Evolutionary conservation across 2,113 vertebrate genomes (phyloP), one percentile per base, ranked within the genome.

Genomic region (Pachyramphus minor): DNA sequence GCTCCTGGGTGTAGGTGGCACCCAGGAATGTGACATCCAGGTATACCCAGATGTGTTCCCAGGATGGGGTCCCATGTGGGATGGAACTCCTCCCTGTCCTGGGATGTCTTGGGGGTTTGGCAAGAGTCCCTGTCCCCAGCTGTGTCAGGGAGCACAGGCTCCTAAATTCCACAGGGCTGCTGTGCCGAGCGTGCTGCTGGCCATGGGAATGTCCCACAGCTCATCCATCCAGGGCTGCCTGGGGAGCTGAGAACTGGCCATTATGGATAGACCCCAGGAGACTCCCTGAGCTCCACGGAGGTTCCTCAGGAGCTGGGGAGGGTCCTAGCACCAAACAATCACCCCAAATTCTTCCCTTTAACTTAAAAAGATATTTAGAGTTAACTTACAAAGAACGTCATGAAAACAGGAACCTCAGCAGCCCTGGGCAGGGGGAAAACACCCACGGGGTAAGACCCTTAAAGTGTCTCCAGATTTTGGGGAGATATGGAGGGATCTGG

Each of bases 171-270:
- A 15, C 23, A 15, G 66, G 28, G 55, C n/a, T 87, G 30, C 55
- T 63, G 37, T 56, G 23, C 75, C 58, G 24, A 4, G 39, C 39
- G 35, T 62, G 8, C 25, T 1, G 0, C 5, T 19, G 28, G 62
- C 22, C 5, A 0, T 0, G 0, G 53, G 41, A 83, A 45, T 3
- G 17, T 80, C 27, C n/a, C 0, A 0, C 35, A 14, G 37, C 39
- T 91, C 39, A 56, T 81, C 42, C 60, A 42, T 45, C 72, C 25
- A 7, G 42, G 16, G 33, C 44, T 92, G 47, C 52, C 62, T 9
- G 30, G n/a, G 60, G 49, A 87, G 44, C 52, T 3, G 25, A 72
- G 50, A 53, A 18, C 31, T 63, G 47, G 8, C 11, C 12, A 71
- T 87, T 77, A 30, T 10, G 24, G 31, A 10, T 24, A 73, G 41